Percentiles rank a stretch among this genome's conserved stretches.
These are phyloP conservation scores for Bambusicola thoracicus DNA, from an alignment of 2,113 vertebrate genomes.

Conservation along the genomic window DNA sequence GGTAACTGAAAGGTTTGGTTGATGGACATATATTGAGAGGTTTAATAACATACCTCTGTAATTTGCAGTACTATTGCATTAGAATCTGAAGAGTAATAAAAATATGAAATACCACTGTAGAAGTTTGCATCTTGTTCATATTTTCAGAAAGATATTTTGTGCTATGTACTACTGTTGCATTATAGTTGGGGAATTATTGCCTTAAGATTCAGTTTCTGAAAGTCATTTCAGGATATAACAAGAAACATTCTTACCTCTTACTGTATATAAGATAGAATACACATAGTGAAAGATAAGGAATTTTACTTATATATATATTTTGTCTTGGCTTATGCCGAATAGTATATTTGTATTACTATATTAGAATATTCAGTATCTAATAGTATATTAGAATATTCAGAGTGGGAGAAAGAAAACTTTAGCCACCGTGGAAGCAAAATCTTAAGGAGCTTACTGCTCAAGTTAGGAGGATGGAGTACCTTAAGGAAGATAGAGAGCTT, in stretches of 20 bases:
- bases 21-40: background rate
- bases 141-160: background rate
- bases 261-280: background rate
- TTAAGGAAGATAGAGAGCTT: background rate
- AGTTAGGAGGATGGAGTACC: background rate
- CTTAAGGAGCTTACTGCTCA: background rate
- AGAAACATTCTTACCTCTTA: background rate
- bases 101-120: background rate
- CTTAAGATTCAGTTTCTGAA: background rate
- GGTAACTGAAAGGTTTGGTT: background rate
- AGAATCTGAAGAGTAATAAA: background rate
- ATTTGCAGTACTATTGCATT: background rate
- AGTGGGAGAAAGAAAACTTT: slow-evolving; percentile 23
- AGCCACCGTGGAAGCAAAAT: slow-evolving; percentile 18
- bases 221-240: background rate
- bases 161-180: background rate
- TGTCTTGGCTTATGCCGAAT: background rate
- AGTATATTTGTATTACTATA: background rate
- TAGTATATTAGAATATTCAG: background rate
- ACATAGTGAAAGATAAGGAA: background rate
- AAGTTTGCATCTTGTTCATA: background rate
- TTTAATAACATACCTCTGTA: background rate
- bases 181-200: background rate
- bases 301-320: background rate
- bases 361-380: slow-evolving; percentile 3